Evolutionary conservation across 2,797 vertebrate species (phyloP).

Genomic region (Sphenodon punctatus): DNA sequence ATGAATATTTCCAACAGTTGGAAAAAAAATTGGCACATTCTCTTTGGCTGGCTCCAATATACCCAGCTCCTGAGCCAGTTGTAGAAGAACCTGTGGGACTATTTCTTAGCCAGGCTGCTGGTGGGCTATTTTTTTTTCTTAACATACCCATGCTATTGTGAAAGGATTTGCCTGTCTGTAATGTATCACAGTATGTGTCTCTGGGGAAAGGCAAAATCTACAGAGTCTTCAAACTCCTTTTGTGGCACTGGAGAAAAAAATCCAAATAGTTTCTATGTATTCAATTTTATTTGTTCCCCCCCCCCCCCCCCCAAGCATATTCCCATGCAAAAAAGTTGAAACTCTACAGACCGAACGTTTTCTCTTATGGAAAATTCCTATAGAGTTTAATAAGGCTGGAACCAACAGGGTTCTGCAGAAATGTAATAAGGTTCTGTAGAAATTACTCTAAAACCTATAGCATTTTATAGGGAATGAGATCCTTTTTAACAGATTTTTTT

Average conservation of each 20-base stretch:
- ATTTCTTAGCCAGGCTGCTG: slow-evolving; percentile 52
- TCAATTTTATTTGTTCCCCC: not conserved
- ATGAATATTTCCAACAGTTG: slow-evolving; percentile 55
- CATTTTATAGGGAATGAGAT: not conserved
- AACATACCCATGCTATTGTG: not conserved
- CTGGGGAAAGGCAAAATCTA: slow-evolving; percentile 3
- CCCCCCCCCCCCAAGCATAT: no score
- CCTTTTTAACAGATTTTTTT: not conserved
- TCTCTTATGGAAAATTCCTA: not conserved
- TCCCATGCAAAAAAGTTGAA: slow-evolving; percentile 1
- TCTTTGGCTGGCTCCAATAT: slow-evolving; percentile 47
- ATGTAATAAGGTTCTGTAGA: not conserved
- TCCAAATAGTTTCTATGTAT: not conserved
- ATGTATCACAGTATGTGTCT: slow-evolving; percentile 12
- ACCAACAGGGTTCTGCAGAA: not conserved
- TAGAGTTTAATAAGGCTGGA: not conserved
- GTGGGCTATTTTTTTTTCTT: slow-evolving; percentile 41
- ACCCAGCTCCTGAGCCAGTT: slow-evolving; percentile 32
- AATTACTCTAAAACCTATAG: not conserved
- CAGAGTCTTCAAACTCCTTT: not conserved
- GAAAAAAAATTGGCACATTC: slow-evolving; percentile 63
- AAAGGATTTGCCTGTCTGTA: slow-evolving; percentile 50
- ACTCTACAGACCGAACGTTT: not conserved
- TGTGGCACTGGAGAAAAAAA: not conserved
- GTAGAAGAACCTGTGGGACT: slow-evolving; percentile 45